Base-by-base conservation (phyloP, 1,140 invertebrate genomes). In the Trissolcus basalis region DNA sequence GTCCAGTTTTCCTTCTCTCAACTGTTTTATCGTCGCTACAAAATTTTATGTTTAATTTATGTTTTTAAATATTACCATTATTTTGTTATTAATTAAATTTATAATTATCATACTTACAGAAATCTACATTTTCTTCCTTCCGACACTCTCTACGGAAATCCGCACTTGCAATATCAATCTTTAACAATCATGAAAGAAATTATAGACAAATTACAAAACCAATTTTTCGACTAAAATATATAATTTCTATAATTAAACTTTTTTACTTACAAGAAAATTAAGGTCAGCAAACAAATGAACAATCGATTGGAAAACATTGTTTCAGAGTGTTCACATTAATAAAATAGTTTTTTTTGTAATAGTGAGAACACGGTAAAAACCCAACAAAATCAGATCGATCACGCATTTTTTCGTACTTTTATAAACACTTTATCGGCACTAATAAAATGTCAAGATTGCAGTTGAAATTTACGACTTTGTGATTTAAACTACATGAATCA, bases 121-220 rank as follows among this genome's bases (percentile, higher is more conserved):
- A 83, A 19, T 81, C 76, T 54, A 83, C 77, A 16, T 60, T 59
- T 0, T 70, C 59, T 60, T 82, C 56, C 9, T 14, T 76, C 0
- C 82, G 73, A 44, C 82, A 84, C 1, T 83, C 71, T 67, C 70
- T 78, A 47, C 73, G 78, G 55, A 82, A 71, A 44, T 84, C 80
- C 0, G 79, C 77, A 10, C 15, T 33, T 41, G 13, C 49, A n/a
- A 63, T 19, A n/a, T 67, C 61, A 67, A n/a, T 14, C 4, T 33
- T 51, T 14, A 16, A 43, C 8, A 35, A n/a, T n/a, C n/a, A n/a
- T n/a, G n/a, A n/a, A n/a, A n/a, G 32, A 50, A 60, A 50, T 32
- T n/a, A n/a, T n/a, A n/a, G n/a, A n/a, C n/a, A n/a, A n/a, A n/a
- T n/a, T n/a, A n/a, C n/a, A n/a, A n/a, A n/a, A n/a, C n/a, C n/a